Evolutionary conservation across 2,888 invertebrate genomes (phyloP), one percentile per base, ranked within the genome.

Genomic region (Eilema caniola): DNA sequence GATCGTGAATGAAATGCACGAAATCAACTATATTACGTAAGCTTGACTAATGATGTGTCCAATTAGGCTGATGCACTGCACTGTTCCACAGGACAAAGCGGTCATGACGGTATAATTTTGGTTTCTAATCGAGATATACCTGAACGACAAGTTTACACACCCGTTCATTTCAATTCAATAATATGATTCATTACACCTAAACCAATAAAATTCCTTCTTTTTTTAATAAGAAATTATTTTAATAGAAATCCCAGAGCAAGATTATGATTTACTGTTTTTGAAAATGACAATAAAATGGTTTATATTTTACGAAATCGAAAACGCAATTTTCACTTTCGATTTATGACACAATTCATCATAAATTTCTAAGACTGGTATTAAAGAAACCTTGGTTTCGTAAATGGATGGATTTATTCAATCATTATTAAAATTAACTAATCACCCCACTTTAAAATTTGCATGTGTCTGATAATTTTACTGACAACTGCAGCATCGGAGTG

Each of bases 41-140:
- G 61, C 37, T 67, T 75, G 74, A 76, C 75, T 76, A 74, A 79
- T 71, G 73, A 79, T 78, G 73, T 79, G 73, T 72, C 79, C 79
- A 82, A 85, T 84, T 81, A 84, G 71, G 62, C 67, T 31, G 69
- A 74, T 67, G 65, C 62, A 67, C 67, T 67, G 69, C 77, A 71
- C 64, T 71, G 56, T 75, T 70, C 56, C 68, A 66, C 67, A 70
- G 85, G 84, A 82, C 87, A 83, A 84, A 85, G 78, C 80, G 87
- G 86, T 86, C 86, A 85, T 85, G 81, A 71, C 75, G 60, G 84
- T 77, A 86, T 86, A 86, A 87, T 85, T 84, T 86, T 72, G 75
- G 79, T 76, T 71, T 77, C 72, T 77, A 83, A 82, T 81, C 70
- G 71, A 81, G 77, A 70, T 76, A 83, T 84, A 84, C 86, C 74